Base-by-base conservation (phyloP, 2,888 invertebrate species). In the Acrobasis repandana region DNA sequence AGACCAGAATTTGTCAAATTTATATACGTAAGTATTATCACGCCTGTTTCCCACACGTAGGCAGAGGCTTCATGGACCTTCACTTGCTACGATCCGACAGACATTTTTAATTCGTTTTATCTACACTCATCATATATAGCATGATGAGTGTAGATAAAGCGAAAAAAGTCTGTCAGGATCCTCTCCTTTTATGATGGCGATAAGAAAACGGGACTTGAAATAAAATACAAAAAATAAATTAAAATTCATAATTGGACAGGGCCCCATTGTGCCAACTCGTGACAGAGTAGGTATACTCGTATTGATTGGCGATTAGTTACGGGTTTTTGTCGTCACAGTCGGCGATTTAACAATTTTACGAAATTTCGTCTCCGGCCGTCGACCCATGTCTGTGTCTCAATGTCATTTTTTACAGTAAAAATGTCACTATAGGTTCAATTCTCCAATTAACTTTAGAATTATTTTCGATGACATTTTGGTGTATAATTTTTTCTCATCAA, bases 301-400 rank as follows among this genome's bases (percentile, higher is more conserved):
- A 63, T 62, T 71, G 65, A 71, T 66, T 65, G 68, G 33, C 60
- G 43, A 73, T 75, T 72, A 60, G 74, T 61, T 65, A 64, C 64
- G 69, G 72, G 66, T 71, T 72, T 76, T 75, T 70, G 67, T 60
- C 61, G 64, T 60, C 49, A 61, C 61, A 59, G 58, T 66, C 62
- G 58, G 47, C 60, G 65, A 67, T 67, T 69, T 66, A 66, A 67
- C 66, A 60, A 60, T 63, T 65, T 63, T 59, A 48, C 59, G 60
- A 66, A 63, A 65, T 59, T 64, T 61, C 60, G 50, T 60, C 51
- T 54, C 36, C 62, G 65, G 64, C 67, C 70, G 56, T 56, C 66
- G 68, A 70, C 67, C 66, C n/a, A n/a, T 54, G 36, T 47, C 56
- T n/a, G 28, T 61, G 59, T 60, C 63, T 58, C 33, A 51, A 52